A percentile compares a stretch with the other conserved stretches of the same genome.
phyloP scores from a whole-genome alignment of 2,113 vertebrate species.

The Alosa alosa region DNA sequence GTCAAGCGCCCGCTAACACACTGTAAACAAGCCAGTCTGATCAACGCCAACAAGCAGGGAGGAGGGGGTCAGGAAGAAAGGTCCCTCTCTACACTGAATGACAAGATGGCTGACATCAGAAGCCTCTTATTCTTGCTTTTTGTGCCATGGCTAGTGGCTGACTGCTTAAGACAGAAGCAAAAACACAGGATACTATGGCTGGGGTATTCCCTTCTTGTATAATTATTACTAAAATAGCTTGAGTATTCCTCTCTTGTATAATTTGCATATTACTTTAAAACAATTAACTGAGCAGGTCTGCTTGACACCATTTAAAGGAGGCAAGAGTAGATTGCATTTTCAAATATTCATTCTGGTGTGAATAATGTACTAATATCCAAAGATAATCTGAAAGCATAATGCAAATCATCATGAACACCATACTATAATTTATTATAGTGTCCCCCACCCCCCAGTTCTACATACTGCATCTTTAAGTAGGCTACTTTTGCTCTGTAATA shows the following conservation, averaged over 20 bases:
- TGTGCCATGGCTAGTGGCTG: not conserved
- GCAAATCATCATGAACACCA: not conserved
- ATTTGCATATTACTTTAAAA: not conserved
- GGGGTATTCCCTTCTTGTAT: too few species aligned
- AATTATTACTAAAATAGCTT: too few species aligned
- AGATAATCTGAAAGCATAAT: not conserved
- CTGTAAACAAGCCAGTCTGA: conserved; percentile 84
- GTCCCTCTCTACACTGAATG: conserved; percentile 6
- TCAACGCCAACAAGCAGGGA: conserved; percentile 68
- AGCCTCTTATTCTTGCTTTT: not conserved
- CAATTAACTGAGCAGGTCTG: not conserved
- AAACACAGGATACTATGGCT: not conserved
- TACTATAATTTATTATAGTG: not conserved
- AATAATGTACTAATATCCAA: not conserved
- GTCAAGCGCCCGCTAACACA: conserved; percentile 84
- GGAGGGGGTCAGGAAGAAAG: conserved; percentile 28
- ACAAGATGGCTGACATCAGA: not conserved
- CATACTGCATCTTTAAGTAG: not conserved
- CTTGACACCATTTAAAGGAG: not conserved
- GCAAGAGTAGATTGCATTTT: not conserved
- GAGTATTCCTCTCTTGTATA: too few species aligned
- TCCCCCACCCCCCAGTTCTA: not conserved
- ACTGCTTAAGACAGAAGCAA: not conserved
- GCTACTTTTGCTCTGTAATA: not conserved
- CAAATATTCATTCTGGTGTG: not conserved